These are phyloP conservation scores for Psettodes erumei DNA, from an alignment of 2,113 vertebrate species.

Conservation along the genomic window DNA sequence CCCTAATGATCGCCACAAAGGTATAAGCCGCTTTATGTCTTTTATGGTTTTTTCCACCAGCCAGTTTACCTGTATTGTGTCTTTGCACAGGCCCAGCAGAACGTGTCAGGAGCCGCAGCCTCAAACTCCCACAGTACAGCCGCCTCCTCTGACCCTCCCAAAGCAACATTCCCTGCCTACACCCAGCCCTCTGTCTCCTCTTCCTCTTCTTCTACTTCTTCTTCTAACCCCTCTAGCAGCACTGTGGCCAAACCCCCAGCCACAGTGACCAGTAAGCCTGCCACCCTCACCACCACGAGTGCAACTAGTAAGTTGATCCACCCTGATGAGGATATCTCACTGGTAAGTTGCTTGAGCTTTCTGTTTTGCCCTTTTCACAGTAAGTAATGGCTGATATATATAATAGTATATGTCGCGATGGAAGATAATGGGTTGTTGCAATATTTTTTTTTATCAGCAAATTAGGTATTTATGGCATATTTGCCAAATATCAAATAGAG, in stretches of 20 bases:
- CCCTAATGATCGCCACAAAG: not conserved
- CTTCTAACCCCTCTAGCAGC: conserved; percentile 94
- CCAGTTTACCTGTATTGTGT: conserved; percentile 37
- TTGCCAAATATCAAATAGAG: not conserved
- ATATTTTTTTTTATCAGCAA: not conserved
- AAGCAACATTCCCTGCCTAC: conserved; percentile 98
- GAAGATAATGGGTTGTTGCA: not conserved
- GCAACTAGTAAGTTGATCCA: conserved; percentile 99
- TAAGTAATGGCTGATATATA: conserved; percentile 83
- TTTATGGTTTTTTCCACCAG: not conserved
- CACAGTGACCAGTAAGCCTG: conserved; percentile 98
- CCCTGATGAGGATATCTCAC: conserved; percentile 99
- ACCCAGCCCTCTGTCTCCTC: conserved; percentile 94
- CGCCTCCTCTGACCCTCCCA: conserved; percentile 91
- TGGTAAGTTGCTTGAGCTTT: conserved; percentile 93
- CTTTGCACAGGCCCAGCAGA: conserved; percentile 90
- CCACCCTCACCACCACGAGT: conserved; percentile 97
- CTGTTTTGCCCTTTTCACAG: conserved; percentile 83
- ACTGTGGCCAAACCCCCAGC: conserved; percentile 94
- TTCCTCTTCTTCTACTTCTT: conserved; percentile 87
- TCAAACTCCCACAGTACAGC: conserved; percentile 91
- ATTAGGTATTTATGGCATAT: not conserved
- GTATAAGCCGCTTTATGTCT: not conserved
- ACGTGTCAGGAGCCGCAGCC: conserved; percentile 88
- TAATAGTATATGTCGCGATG: conserved; percentile 33